phyloP scores from a whole-genome alignment of 2,888 invertebrate species.

The Drosophila paucipuncta region DNA sequence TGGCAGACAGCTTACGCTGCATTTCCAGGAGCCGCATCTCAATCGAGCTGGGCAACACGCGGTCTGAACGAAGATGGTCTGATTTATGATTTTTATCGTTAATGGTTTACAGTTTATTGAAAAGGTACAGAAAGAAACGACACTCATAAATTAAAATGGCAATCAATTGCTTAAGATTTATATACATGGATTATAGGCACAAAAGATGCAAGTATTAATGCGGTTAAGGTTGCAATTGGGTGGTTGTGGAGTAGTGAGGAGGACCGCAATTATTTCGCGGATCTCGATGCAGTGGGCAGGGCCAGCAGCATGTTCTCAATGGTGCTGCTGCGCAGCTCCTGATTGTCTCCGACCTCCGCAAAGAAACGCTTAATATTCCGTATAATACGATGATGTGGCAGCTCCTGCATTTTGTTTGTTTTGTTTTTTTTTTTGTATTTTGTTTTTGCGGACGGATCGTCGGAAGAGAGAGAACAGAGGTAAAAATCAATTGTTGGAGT shows the following conservation, averaged over 20 bases:
- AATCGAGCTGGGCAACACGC: conserved; percentile 73
- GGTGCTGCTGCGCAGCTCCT: conserved; percentile 83
- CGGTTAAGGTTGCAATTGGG: conserved; percentile 11
- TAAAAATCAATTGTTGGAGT: conserved; percentile 35
- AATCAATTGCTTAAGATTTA: conserved; percentile 37
- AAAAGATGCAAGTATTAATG: conserved; percentile 28
- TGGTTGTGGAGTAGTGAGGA: not conserved
- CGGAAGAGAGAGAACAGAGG: conserved; percentile 27
- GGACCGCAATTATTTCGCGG: conserved; percentile 57
- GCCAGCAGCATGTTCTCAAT: conserved; percentile 85
- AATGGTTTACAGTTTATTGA: conserved; percentile 52
- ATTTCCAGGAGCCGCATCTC: conserved; percentile 83
- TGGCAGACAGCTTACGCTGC: conserved; percentile 85
- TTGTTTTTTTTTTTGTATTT: not conserved
- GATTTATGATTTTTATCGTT: conserved; percentile 14
- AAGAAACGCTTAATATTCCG: conserved; percentile 87
- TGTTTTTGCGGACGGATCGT: not conserved
- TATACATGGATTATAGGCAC: conserved; percentile 38
- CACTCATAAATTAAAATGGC: conserved; percentile 12
- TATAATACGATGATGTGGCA: conserved; percentile 88
- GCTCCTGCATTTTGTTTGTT: conserved; percentile 83
- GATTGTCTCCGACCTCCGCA: conserved; percentile 84
- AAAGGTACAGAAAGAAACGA: conserved; percentile 27
- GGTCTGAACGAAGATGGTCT: conserved; percentile 38
- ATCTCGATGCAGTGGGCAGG: conserved; percentile 82